These are phyloP conservation scores for Sarcophaga carnaria DNA, from an alignment of 2,888 invertebrate genomes.

Conservation along the genomic window DNA sequence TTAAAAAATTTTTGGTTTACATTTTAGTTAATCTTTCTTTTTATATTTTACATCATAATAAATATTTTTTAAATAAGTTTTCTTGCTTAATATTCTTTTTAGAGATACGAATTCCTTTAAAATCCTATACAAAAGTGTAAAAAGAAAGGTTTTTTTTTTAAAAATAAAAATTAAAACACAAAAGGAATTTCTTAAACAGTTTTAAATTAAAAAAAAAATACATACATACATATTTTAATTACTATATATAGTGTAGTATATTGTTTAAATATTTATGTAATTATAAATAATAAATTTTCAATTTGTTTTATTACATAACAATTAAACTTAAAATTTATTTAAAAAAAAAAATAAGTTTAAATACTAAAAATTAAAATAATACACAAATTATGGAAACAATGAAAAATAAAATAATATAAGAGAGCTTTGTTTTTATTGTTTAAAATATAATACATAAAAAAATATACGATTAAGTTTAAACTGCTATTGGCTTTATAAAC, in stretches of 20 bases:
- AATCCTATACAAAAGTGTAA: not conserved
- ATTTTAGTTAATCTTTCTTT: slow-evolving; percentile 17
- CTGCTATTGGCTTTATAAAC: too few relatives aligned
- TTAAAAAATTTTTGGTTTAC: slow-evolving; percentile 52
- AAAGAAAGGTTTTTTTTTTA: slow-evolving; percentile 23
- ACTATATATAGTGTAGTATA: slow-evolving; percentile 4
- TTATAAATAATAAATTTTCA: slow-evolving; percentile 40
- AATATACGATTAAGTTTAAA: too few relatives aligned
- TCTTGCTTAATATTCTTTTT: not conserved
- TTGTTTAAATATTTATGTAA: slow-evolving; percentile 17
- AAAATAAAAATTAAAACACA: slow-evolving; percentile 39
- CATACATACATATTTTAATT: slow-evolving; percentile 18
- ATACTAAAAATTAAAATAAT: slow-evolving; percentile 14
- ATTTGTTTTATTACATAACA: slow-evolving; percentile 27
- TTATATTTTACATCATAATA: slow-evolving; percentile 37
- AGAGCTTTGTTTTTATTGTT: slow-evolving; percentile 23
- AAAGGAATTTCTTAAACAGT: not conserved
- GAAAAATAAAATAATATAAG: slow-evolving; percentile 22
- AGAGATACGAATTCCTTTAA: slow-evolving; percentile 10
- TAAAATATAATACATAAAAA: too few relatives aligned
- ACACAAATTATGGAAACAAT: slow-evolving; percentile 3
- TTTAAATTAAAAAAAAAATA: not conserved
- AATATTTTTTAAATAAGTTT: slow-evolving; percentile 41
- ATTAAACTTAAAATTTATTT: slow-evolving; percentile 32
- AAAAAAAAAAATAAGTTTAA: slow-evolving; percentile 15